A percentile compares a stretch with the other conserved stretches of the same genome.
Evolutionary conservation across 1,140 invertebrate species (phyloP).

Genomic region (Ganaspis sp.): DNA sequence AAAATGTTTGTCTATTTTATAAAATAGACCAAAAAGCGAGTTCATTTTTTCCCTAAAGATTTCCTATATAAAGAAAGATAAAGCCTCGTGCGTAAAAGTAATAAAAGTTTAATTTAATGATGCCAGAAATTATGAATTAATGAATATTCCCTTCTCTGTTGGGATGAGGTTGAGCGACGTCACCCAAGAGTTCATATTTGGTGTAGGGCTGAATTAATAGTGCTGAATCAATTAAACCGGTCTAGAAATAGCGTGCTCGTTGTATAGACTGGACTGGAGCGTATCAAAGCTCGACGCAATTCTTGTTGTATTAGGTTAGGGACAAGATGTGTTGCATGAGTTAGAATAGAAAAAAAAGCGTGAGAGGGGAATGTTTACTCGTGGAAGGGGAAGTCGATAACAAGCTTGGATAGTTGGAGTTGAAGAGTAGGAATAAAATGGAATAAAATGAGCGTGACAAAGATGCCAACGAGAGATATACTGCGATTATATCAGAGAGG

Average conservation of each 20-base stretch:
- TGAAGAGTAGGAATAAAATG: no score
- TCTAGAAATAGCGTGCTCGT: slow-evolving; percentile 58
- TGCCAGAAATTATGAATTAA: not conserved
- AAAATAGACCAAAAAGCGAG: no score
- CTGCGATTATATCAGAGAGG: not conserved
- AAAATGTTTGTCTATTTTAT: no score
- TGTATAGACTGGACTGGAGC: slow-evolving; percentile 42
- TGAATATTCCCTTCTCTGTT: no score
- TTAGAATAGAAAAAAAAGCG: slow-evolving; percentile 59
- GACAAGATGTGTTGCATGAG: slow-evolving; percentile 65
- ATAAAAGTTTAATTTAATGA: no score
- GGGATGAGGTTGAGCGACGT: slow-evolving; percentile 29
- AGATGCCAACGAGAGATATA: slow-evolving; percentile 9
- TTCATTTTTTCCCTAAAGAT: no score
- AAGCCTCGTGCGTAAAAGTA: no score
- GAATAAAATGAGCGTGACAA: slow-evolving; percentile 26
- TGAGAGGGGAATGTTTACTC: slow-evolving; percentile 29
- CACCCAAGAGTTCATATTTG: slow-evolving; percentile 47
- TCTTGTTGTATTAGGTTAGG: slow-evolving; percentile 75
- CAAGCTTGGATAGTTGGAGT: slow-evolving; percentile 28
- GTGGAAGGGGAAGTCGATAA: slow-evolving; percentile 41
- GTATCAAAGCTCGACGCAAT: slow-evolving; percentile 59
- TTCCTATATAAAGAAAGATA: no score
- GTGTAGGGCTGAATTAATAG: slow-evolving; percentile 70
- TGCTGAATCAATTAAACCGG: slow-evolving; percentile 72